Evolutionary conservation across 2,888 invertebrate species (phyloP).

Genomic region (Holacanthella duospinosa): DNA sequence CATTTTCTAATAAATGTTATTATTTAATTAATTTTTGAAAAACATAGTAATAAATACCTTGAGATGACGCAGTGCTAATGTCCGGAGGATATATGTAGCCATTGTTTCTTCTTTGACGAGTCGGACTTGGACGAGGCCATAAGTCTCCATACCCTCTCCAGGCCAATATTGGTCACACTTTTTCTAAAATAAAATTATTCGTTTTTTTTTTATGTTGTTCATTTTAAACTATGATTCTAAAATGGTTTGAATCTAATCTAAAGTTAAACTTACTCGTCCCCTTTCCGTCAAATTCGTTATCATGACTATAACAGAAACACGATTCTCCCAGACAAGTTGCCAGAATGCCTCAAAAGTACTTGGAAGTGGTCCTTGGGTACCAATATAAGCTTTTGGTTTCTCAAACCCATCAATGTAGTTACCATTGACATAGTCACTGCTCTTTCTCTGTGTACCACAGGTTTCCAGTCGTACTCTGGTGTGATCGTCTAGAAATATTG

Average conservation of each 20-base stretch:
- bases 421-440: constrained; percentile 57
- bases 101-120: constrained; percentile 79
- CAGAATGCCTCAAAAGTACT: constrained; percentile 91
- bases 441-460: constrained; percentile 59
- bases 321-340: constrained; percentile 97
- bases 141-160: constrained; percentile 75
- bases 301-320: constrained; percentile 89
- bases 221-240: not conserved
- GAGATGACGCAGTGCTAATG: constrained; percentile 63
- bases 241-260: not conserved
- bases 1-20: too few species aligned
- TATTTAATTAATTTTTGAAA: too few species aligned
- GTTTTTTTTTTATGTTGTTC: too few species aligned
- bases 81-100: constrained; percentile 87
- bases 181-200: too few species aligned
- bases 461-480: constrained; percentile 74
- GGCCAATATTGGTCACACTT: constrained; percentile 99
- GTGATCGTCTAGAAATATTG: constrained; percentile 62
- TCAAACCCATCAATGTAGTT: constrained; percentile 1
- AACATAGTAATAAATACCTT: constrained; percentile 48
- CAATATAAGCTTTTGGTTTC: constrained; percentile 65
- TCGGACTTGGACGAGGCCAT: constrained; percentile 81
- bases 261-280: constrained; percentile 69
- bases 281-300: constrained; percentile 92
- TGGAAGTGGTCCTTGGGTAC: constrained; percentile 89